Evolutionary conservation across 2,888 invertebrate genomes (phyloP).

Genomic region (Auanema sp.): DNA sequence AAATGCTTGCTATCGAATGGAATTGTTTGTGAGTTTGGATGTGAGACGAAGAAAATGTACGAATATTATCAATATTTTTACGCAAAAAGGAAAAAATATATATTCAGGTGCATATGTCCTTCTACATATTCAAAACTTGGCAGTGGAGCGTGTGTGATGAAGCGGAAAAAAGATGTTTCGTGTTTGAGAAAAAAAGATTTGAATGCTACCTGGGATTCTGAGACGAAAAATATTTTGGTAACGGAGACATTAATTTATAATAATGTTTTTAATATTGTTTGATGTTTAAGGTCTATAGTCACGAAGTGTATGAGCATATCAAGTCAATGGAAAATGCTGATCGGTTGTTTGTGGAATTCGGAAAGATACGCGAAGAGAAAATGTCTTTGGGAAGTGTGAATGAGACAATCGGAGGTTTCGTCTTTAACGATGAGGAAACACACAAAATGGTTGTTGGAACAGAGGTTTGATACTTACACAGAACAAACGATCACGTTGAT

Average conservation of each 20-base stretch:
- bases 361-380: conserved; percentile 13
- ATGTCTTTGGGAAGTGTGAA: neutral
- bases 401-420: conserved; percentile 5
- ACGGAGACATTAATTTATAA: neutral
- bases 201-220: conserved; percentile 46
- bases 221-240: conserved; percentile 40
- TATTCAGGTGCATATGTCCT: conserved; percentile 46
- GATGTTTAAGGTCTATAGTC: conserved; percentile 20
- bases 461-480: conserved; percentile 19
- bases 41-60: conserved; percentile 37
- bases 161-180: conserved; percentile 22
- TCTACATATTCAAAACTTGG: conserved; percentile 26
- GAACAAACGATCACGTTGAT: neutral
- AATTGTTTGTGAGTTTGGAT: conserved; percentile 52
- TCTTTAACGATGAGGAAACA: conserved; percentile 18
- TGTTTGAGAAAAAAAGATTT: conserved; percentile 33
- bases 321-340: conserved; percentile 27
- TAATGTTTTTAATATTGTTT: neutral
- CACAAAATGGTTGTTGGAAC: conserved; percentile 34
- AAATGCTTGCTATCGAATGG: conserved; percentile 48
- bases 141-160: conserved; percentile 28
- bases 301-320: conserved; percentile 28
- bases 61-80: conserved; percentile 6
- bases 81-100: neutral
- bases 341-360: conserved; percentile 40